Evolutionary conservation across 92 coral and sea anemone species (phyloP).

Genomic region (Palythoa grandiflora): DNA sequence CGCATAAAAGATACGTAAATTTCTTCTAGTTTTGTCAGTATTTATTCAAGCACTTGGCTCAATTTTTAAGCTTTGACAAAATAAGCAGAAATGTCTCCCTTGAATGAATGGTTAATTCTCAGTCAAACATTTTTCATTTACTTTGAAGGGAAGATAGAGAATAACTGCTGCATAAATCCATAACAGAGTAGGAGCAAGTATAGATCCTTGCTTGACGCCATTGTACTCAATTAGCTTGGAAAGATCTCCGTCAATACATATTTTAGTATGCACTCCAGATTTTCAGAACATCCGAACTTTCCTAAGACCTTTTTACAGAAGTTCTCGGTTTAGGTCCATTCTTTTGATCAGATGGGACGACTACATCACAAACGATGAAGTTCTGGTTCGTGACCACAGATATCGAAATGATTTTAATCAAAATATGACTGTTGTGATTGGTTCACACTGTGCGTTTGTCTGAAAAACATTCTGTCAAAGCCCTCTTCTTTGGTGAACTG

Average conservation of each 20-base stretch:
- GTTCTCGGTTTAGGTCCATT: constrained; percentile 7
- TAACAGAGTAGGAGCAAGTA: constrained; percentile 50
- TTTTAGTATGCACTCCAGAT: background rate
- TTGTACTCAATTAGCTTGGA: constrained; percentile 51
- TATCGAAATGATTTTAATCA: constrained; percentile 23
- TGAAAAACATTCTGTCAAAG: constrained; percentile 49
- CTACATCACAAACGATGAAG: constrained; percentile 26
- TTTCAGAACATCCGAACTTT: constrained; percentile 39
- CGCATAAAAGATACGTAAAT: no score
- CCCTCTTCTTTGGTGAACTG: constrained; percentile 35
- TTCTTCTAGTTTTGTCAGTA: no score
- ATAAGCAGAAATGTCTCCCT: no score
- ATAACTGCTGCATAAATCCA: constrained; percentile 56
- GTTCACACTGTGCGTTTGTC: constrained; percentile 31
- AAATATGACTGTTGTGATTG: constrained; percentile 33
- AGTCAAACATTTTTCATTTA: no score
- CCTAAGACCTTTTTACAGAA: constrained; percentile 31
- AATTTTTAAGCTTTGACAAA: no score
- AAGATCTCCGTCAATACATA: constrained; percentile 50
- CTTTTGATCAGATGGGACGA: constrained; percentile 37
- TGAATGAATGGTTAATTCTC: no score
- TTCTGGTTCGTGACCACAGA: constrained; percentile 20
- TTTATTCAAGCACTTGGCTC: no score
- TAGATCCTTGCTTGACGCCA: constrained; percentile 59
- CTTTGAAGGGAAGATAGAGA: constrained; percentile 44